Percentiles rank a stretch among this genome's conserved stretches.
Evolutionary conservation across 2,888 invertebrate species (phyloP).

Genomic region (Pantelozetes paolii): DNA sequence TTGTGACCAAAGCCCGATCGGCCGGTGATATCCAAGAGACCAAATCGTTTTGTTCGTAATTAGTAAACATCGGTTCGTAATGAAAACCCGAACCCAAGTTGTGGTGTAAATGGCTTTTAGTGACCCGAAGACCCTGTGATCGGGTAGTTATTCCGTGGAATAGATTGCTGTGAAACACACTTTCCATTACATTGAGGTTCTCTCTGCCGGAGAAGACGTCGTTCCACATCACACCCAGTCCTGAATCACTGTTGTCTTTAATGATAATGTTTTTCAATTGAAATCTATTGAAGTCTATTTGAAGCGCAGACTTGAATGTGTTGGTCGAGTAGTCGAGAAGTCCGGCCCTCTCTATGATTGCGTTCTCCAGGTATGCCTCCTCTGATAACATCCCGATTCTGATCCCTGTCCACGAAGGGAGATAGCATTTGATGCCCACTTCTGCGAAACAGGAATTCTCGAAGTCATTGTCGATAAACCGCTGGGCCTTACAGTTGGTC

Average conservation of each 20-base stretch:
- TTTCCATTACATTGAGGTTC: conserved; percentile 50
- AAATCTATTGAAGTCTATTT: conserved; percentile 64
- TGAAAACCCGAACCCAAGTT: conserved; percentile 82
- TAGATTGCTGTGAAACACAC: conserved; percentile 61
- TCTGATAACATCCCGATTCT: conserved; percentile 83
- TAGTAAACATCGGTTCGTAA: conserved; percentile 82
- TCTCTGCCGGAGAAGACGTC: conserved; percentile 66
- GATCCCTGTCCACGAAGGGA: conserved; percentile 89
- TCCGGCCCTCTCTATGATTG: conserved; percentile 86
- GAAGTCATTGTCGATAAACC: conserved; percentile 62
- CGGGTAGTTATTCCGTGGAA: conserved; percentile 86
- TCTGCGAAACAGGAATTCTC: conserved; percentile 81
- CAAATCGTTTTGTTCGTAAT: conserved; percentile 78
- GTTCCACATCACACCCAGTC: conserved; percentile 86
- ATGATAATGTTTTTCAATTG: conserved; percentile 59
- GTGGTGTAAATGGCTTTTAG: conserved; percentile 53
- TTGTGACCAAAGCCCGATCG: conserved; percentile 14
- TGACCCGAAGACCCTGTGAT: conserved; percentile 75
- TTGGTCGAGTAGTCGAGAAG: conserved; percentile 86
- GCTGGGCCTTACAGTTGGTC: conserved; percentile 70
- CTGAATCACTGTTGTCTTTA: conserved; percentile 81
- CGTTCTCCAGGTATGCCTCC: conserved; percentile 76
- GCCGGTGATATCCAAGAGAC: conserved; percentile 75
- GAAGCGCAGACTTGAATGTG: conserved; percentile 79
- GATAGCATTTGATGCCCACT: conserved; percentile 81